These are phyloP conservation scores for Aphodius sticticus DNA, from an alignment of 2,888 invertebrate genomes.

Conservation along the genomic window DNA sequence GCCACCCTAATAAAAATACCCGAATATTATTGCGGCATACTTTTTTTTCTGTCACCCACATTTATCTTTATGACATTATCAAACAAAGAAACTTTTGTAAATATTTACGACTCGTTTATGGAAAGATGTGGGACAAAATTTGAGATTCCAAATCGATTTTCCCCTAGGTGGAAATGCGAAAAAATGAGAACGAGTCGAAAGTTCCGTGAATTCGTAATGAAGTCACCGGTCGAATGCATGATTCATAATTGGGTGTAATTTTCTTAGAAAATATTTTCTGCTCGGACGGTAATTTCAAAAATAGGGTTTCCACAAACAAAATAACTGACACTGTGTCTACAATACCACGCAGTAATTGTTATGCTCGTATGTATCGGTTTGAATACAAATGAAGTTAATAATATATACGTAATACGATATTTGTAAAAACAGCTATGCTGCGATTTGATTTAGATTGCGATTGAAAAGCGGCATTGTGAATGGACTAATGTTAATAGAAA, in stretches of 20 bases:
- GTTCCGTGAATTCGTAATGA: slow-evolving; percentile 4
- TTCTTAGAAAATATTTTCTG: not conserved
- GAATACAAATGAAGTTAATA: too few relatives aligned
- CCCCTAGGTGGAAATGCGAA: not conserved
- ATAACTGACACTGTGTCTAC: too few relatives aligned
- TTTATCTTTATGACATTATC: not conserved
- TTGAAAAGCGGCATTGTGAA: too few relatives aligned
- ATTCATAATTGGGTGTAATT: slow-evolving; percentile 4
- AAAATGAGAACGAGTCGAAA: not conserved
- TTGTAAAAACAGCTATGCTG: too few relatives aligned
- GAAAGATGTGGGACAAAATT: not conserved
- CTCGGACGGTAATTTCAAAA: not conserved
- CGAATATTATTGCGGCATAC: not conserved
- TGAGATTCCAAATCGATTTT: slow-evolving; percentile 4
- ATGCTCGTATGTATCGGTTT: too few relatives aligned
- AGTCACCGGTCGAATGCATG: not conserved
- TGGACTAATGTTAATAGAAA: too few relatives aligned
- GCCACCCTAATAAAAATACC: not conserved
- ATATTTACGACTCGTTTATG: not conserved
- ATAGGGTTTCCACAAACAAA: not conserved
- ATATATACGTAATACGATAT: too few relatives aligned
- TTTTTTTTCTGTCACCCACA: not conserved
- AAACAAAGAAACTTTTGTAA: not conserved
- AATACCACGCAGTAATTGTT: too few relatives aligned
- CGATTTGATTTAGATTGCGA: too few relatives aligned